Conservation (phyloP, 1,140 invertebrate species). For the Paracyclopina nana region DNA sequence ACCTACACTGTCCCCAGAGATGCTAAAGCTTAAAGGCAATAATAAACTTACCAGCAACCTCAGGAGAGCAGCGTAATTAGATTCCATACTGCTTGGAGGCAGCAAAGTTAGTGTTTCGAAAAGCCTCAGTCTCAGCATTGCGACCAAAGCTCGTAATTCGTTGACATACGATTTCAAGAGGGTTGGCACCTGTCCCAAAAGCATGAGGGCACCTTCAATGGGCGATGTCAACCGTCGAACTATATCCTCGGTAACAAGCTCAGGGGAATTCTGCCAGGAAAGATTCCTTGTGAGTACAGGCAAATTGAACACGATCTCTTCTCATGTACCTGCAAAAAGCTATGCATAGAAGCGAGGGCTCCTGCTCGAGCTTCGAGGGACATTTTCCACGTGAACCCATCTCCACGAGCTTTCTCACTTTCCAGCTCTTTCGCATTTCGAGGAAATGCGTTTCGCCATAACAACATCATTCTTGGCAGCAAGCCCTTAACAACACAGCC, state of each 20-base stretch:
- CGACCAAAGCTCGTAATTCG: conserved; percentile 75
- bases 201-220: conserved; percentile 78
- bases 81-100: conserved; percentile 60
- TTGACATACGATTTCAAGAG: conserved; percentile 82
- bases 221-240: conserved; percentile 64
- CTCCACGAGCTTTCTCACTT: conserved; percentile 86
- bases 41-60: conserved; percentile 69
- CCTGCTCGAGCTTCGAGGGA: conserved; percentile 88
- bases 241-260: conserved; percentile 62
- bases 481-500: conserved; percentile 29
- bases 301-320: too few species aligned
- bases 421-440: conserved; percentile 85
- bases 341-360: conserved; percentile 82
- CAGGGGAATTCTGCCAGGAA: conserved; percentile 37
- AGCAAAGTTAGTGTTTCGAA: conserved; percentile 72
- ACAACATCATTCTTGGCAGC: conserved; percentile 68
- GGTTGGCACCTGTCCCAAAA: conserved; percentile 63
- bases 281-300: too few species aligned
- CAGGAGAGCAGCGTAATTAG: conserved; percentile 62
- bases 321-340: conserved; percentile 41
- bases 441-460: conserved; percentile 97
- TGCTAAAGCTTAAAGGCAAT: too few species aligned
- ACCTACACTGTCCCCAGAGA: too few species aligned
- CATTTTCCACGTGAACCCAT: conserved; percentile 97
- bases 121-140: conserved; percentile 69